These are phyloP conservation scores for Brachionus asplanchnoidis DNA, from an alignment of 1,140 invertebrate species.

Conservation along the genomic window DNA sequence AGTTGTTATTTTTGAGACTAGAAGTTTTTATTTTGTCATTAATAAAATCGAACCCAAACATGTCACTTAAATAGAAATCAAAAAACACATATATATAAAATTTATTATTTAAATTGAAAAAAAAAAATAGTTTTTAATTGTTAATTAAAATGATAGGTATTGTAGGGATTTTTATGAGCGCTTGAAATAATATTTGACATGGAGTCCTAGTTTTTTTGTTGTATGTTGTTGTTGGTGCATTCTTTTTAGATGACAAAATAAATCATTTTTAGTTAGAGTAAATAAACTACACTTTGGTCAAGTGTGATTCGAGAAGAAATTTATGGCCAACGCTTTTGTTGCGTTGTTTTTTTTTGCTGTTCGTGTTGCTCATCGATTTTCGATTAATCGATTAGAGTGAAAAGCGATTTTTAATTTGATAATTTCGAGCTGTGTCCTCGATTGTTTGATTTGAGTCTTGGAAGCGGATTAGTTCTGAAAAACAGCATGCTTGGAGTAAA, in stretches of 20 bases:
- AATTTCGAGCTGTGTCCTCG: background rate
- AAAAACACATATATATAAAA: background rate
- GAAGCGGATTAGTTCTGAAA: background rate
- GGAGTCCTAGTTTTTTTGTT: background rate
- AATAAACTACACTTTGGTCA: background rate
- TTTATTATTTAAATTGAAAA: background rate
- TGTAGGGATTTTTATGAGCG: background rate
- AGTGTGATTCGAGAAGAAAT: background rate
- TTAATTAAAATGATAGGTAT: constrained; percentile 31
- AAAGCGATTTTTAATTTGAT: background rate
- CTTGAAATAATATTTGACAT: constrained; percentile 12
- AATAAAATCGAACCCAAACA: background rate
- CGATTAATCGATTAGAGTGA: background rate
- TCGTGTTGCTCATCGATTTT: background rate
- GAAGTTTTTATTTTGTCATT: constrained; percentile 26
- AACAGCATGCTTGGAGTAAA: constrained; percentile 13
- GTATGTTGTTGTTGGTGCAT: background rate
- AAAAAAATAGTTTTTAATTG: constrained; percentile 15
- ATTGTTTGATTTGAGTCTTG: constrained; percentile 1
- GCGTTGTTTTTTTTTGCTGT: background rate
- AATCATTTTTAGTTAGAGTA: background rate
- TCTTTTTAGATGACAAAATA: background rate
- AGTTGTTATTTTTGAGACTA: background rate
- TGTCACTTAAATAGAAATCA: constrained; percentile 16
- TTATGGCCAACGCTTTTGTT: background rate